Evolutionary conservation across 1,140 invertebrate genomes (phyloP), one percentile per base, ranked within the genome.

Genomic region (Caerostris darwini): DNA sequence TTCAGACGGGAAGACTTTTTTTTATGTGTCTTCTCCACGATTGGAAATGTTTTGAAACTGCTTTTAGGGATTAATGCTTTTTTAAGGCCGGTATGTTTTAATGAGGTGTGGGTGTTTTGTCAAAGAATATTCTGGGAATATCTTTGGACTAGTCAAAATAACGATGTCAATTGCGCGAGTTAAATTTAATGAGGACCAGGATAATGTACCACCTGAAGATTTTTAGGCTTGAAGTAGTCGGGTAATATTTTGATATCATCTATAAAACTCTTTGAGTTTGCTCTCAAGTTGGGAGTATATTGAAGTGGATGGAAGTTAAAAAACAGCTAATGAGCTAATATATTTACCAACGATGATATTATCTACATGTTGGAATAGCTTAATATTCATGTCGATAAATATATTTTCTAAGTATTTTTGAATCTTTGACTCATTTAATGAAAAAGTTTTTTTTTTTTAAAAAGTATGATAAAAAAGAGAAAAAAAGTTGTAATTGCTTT

Each of bases 51-150:
- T 64, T 10, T 1, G 61, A 17, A 85, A 17, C 14, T 17, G 82
- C 57, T 57, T 56, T 8, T 34, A 8, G 53, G 85, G 57, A 59
- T 64, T 64, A 61, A 7, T 64, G 59, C 19, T 87, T 87, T 77
- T 87, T 87, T 87, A 64, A 50, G 58, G 61, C 19, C 54, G 17
- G 56, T 64, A 8, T 87, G n/a, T 64, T 87, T 87, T 87, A 87
- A 87, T 87, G 85, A 87, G 59, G 85, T 87, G 85, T 59, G 34
- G 85, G 59, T 61, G 58, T 83, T n/a, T 83, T 83, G 82, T 56
- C 7, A 8, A 19, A 58, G 82, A 57, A 57, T 12, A 7, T 83
- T 10, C 17, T 19, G 5, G 17, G 0, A 54, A 14, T 83, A 7
- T 17, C 6, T n/a, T 17, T 19, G 82, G 17, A 17, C 8, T 3